A percentile compares a stretch with the other conserved stretches of the same genome.
Conservation (phyloP, 53 echinoderm and acorn worm species). For the Paracentrotus lividus region DNA sequence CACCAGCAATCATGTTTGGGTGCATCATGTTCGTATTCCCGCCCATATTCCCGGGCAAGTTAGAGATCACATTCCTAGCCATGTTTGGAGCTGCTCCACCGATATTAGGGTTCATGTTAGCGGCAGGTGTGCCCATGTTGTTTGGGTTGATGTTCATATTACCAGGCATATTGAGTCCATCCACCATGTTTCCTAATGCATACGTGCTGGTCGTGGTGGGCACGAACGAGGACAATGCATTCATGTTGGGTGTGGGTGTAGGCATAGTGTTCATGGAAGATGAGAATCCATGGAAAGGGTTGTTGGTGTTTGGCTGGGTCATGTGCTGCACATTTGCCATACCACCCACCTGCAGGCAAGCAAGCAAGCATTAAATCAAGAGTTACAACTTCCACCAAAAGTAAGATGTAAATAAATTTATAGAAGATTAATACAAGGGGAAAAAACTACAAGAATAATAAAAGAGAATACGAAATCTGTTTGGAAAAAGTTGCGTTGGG, state of each 20-base stretch:
- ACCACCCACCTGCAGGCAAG: conserved; percentile 75
- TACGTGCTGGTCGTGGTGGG: conserved; percentile 88
- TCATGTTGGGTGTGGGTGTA: conserved; percentile 92
- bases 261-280: conserved; percentile 83
- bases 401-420: conserved; percentile 24
- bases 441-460: conserved; percentile 27
- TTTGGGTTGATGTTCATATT: conserved; percentile 78
- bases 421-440: conserved; percentile 6
- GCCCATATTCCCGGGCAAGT: conserved; percentile 68
- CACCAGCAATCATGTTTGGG: conserved; percentile 75
- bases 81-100: conserved; percentile 72
- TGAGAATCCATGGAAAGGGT: conserved; percentile 91
- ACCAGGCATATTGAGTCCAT: conserved; percentile 80
- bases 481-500: not conserved
- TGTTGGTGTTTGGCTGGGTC: conserved; percentile 84
- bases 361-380: conserved; percentile 70
- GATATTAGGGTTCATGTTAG: conserved; percentile 72
- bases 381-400: conserved; percentile 72
- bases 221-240: conserved; percentile 85
- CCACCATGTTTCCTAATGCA: conserved; percentile 74
- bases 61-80: conserved; percentile 73
- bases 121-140: conserved; percentile 71
- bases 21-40: conserved; percentile 76
- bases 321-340: conserved; percentile 80
- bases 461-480: conserved; percentile 8